phyloP scores from a whole-genome alignment of 2,113 vertebrate genomes.

The Atractosteus spatula region DNA sequence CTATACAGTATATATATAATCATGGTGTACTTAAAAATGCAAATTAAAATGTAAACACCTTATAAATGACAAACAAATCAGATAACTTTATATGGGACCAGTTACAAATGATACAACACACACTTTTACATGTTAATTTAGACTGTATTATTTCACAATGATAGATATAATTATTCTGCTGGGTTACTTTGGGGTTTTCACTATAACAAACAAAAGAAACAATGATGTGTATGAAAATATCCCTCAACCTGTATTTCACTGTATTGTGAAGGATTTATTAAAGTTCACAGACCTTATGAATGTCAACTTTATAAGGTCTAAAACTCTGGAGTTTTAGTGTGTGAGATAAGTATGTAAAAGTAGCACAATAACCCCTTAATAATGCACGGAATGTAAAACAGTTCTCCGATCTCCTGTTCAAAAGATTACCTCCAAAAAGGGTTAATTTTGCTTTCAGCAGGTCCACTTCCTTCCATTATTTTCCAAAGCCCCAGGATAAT shows the following conservation, averaged over 20 bases:
- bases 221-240: slow-evolving; percentile 50
- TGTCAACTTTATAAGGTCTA: too few relatives aligned
- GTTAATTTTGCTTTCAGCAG: slow-evolving; percentile 46
- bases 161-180: slow-evolving; percentile 50
- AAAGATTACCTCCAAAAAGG: slow-evolving; percentile 36
- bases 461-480: slow-evolving; percentile 60
- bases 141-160: slow-evolving; percentile 40
- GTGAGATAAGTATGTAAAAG: slow-evolving; percentile 36
- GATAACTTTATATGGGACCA: slow-evolving; percentile 38
- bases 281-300: not conserved
- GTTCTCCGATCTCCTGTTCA: slow-evolving; percentile 22
- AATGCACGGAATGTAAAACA: slow-evolving; percentile 29
- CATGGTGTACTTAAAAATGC: too few relatives aligned
- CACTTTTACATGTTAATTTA: slow-evolving; percentile 51
- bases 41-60: too few relatives aligned
- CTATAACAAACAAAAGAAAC: slow-evolving; percentile 61
- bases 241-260: slow-evolving; percentile 28
- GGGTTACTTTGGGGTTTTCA: slow-evolving; percentile 45
- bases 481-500: slow-evolving; percentile 72
- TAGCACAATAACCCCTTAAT: slow-evolving; percentile 27
- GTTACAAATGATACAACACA: slow-evolving; percentile 58
- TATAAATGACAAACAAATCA: too few relatives aligned
- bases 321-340: not conserved
- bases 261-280: slow-evolving; percentile 13
- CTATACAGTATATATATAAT: too few relatives aligned